Percentiles rank a stretch among this genome's conserved stretches.
Evolutionary conservation across 1,140 invertebrate genomes (phyloP).

Genomic region (Drosophila rufa): DNA sequence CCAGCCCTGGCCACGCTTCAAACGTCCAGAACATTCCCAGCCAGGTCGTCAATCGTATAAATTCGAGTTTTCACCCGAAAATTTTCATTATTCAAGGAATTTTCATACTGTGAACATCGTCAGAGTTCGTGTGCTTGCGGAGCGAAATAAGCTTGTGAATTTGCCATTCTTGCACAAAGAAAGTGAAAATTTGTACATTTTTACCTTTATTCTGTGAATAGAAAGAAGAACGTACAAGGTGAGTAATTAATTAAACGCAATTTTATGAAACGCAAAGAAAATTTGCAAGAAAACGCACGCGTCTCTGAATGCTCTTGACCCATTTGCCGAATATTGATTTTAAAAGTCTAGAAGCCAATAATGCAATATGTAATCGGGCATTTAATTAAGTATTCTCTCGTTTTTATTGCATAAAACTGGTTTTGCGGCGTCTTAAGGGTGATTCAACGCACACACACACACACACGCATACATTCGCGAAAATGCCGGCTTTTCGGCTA

Average conservation of each 20-base stretch:
- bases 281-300: neutral
- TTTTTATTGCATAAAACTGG: neutral
- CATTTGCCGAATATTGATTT: conserved; percentile 54
- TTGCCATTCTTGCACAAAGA: conserved; percentile 60
- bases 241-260: neutral
- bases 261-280: neutral
- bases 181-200: conserved; percentile 55
- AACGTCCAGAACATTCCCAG: too few species aligned
- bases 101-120: conserved; percentile 55
- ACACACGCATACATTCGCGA: neutral
- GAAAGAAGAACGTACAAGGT: conserved; percentile 46
- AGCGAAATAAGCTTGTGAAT: conserved; percentile 50
- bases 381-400: neutral
- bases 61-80: conserved; percentile 28
- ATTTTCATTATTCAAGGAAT: conserved; percentile 49
- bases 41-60: conserved; percentile 38
- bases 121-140: conserved; percentile 33
- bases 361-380: neutral
- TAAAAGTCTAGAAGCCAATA: conserved; percentile 38
- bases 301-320: conserved; percentile 58
- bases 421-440: neutral
- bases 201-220: conserved; percentile 61
- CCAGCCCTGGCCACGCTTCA: too few species aligned
- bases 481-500: conserved; percentile 30
- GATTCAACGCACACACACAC: neutral